These are phyloP conservation scores for Gymnocypris eckloni DNA, from an alignment of 2,797 vertebrate genomes.

Conservation along the genomic window DNA sequence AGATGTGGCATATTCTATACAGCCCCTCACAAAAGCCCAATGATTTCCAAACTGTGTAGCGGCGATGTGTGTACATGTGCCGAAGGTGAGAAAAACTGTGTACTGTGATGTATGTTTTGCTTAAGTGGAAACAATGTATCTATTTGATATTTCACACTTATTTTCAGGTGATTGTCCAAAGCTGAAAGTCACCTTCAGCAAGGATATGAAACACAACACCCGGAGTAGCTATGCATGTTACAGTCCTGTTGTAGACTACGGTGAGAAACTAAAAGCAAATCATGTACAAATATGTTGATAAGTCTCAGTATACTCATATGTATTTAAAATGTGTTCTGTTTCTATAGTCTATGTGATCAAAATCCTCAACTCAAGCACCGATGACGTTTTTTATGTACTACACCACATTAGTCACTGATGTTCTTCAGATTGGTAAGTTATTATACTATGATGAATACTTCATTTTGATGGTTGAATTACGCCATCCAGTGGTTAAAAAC, in stretches of 20 bases:
- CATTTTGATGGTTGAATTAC: too few species aligned
- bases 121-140: background rate
- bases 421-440: constrained; percentile 69
- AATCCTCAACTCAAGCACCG: constrained; percentile 63
- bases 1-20: constrained; percentile 74
- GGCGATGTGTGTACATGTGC: constrained; percentile 72
- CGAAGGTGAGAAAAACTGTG: constrained; percentile 68
- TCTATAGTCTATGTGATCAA: constrained; percentile 65
- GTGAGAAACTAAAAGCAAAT: constrained; percentile 61
- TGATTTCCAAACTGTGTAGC: constrained; percentile 72
- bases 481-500: too few species aligned
- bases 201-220: background rate
- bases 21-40: constrained; percentile 68
- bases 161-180: constrained; percentile 72
- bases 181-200: constrained; percentile 69
- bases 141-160: background rate
- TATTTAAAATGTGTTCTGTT: background rate
- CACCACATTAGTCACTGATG: constrained; percentile 59
- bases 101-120: background rate
- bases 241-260: constrained; percentile 64
- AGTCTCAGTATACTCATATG: background rate
- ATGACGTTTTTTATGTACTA: constrained; percentile 72
- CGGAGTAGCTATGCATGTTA: constrained; percentile 69
- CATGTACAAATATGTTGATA: accelerated
- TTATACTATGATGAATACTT: too few species aligned